Conservation (phyloP, 2,888 invertebrate genomes). For the Cryptus viduatorius region DNA sequence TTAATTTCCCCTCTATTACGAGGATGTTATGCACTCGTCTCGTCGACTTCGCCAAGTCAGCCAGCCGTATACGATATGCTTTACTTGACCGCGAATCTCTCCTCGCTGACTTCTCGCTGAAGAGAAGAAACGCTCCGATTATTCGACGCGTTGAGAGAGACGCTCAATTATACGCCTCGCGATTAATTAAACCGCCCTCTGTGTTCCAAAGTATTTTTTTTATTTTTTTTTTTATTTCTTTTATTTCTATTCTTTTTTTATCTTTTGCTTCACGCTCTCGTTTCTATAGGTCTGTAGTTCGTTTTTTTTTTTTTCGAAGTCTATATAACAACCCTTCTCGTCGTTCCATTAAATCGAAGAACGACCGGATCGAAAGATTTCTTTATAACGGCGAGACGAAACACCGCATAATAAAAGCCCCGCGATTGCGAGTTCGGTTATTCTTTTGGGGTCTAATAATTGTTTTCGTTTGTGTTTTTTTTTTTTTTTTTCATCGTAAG, state of each 20-base stretch:
- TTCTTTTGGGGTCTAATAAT: constrained; percentile 3
- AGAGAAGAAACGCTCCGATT: constrained; percentile 49
- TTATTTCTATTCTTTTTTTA: background rate
- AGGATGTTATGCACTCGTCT: constrained; percentile 24
- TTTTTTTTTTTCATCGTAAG: background rate
- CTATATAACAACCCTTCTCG: background rate
- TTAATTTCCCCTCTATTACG: constrained; percentile 47
- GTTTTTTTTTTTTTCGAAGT: background rate
- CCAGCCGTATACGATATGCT: constrained; percentile 13
- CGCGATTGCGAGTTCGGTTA: background rate
- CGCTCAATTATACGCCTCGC: constrained; percentile 60
- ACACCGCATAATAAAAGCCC: constrained; percentile 9
- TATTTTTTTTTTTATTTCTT: background rate
- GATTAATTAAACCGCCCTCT: constrained; percentile 55
- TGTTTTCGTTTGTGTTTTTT: background rate
- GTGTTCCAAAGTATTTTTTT: background rate
- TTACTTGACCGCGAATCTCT: background rate
- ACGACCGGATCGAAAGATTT: constrained; percentile 37
- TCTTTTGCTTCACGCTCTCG: background rate
- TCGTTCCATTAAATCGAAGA: constrained; percentile 32
- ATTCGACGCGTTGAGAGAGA: constrained; percentile 50
- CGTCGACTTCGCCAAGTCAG: constrained; percentile 28
- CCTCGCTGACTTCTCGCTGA: background rate
- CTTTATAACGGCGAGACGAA: constrained; percentile 25
- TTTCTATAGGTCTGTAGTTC: background rate